A percentile compares a stretch with the other conserved stretches of the same genome.
Evolutionary conservation across 2,888 invertebrate species (phyloP).

Genomic region (Protula sp.): DNA sequence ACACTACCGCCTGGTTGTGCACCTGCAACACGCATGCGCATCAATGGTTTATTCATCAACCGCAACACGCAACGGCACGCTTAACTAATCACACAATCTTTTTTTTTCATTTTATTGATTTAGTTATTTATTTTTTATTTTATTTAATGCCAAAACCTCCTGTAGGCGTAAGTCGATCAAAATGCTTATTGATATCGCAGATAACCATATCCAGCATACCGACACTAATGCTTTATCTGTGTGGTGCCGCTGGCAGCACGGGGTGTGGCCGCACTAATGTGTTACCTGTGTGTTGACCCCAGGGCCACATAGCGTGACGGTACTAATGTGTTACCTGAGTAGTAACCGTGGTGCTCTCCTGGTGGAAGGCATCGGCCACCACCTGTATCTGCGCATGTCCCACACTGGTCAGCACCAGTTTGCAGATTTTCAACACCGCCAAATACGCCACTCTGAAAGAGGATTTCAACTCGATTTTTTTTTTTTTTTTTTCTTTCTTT

Average conservation of each 20-base stretch:
- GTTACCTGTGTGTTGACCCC: too few species aligned
- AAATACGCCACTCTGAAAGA: conserved; percentile 73
- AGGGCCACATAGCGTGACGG: too few species aligned
- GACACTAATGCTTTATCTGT: too few species aligned
- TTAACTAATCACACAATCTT: neutral
- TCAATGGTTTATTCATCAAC: neutral
- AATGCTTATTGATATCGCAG: too few species aligned
- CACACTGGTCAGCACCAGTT: conserved; percentile 79
- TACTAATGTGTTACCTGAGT: neutral
- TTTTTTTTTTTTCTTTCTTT: too few species aligned
- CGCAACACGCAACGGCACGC: neutral
- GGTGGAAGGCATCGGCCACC: conserved; percentile 59
- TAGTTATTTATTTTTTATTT: neutral
- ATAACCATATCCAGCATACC: too few species aligned
- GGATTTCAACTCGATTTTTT: too few species aligned
- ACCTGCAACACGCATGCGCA: conserved; percentile 27
- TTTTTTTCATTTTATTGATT: too few species aligned
- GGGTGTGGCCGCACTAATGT: too few species aligned
- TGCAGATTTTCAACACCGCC: conserved; percentile 80
- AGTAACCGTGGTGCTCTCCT: conserved; percentile 53
- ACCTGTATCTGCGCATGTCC: conserved; percentile 62
- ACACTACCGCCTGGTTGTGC: conserved; percentile 57
- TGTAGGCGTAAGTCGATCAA: too few species aligned
- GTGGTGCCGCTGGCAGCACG: too few species aligned
- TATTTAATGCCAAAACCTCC: too few species aligned